Base-by-base conservation (phyloP, 2,888 invertebrate genomes). In the Scaptomyza tumidula region DNA sequence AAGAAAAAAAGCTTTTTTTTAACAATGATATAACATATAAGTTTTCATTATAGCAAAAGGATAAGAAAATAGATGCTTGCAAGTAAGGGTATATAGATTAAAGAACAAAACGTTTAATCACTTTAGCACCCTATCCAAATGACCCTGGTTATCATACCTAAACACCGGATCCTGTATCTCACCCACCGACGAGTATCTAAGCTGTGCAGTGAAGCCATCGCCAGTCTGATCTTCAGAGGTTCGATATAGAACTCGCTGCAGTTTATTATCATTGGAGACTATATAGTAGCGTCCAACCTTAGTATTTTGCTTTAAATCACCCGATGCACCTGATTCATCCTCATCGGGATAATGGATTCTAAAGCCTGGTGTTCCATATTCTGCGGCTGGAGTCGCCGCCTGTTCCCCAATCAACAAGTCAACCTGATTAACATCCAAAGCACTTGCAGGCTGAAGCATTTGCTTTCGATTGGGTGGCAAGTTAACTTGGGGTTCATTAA, bases 101-200 rank as follows among this genome's bases (percentile, higher is more conserved):
- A 7, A 44, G 3, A 16, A 16, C 13, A 6, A 29, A 16, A 31
- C 41, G 19, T 10, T 4, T 1, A 10, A 39, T 58, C 87, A 91
- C 53, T 90, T 92, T 10, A 90, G 80, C 37, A 92, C 83, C 33
- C 91, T 78, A 49, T 91, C 89, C 59, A 92, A 67, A 54, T 92
- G 91, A 3, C 92, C 92, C 45, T 90, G 84, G 10, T 80, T 89
- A 53, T 91, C 91, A 52, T 92, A 92, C 24, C 90, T 90, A 49
- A 90, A 93, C 14, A 93, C 75, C 0, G 93, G 92, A 77, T 92
- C 92, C 55, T 89, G 79, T 27, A 92, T 76, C 50, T 92, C 90
- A 3, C 92, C 91, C 2, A 92, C 91, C 9, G 91, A 90, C n/a
- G 90, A 89, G 56, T 92, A 92, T 49, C 84, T 89, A 29, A 92